These are phyloP conservation scores for Drosophila tanythrix DNA, from an alignment of 2,888 invertebrate genomes.

Conservation along the genomic window DNA sequence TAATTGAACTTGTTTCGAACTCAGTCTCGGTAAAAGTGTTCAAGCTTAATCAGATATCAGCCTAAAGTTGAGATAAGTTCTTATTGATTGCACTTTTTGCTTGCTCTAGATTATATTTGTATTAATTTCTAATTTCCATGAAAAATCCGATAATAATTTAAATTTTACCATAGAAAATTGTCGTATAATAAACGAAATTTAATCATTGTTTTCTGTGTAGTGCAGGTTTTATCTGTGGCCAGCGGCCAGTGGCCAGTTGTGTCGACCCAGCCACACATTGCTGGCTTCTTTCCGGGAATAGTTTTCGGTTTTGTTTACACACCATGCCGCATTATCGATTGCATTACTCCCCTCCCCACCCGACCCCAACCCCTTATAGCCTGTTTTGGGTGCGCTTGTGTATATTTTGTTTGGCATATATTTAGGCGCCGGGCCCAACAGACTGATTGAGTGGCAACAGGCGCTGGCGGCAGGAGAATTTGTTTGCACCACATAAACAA, in stretches of 20 bases:
- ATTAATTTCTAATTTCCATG: background rate
- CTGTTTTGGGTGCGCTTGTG: background rate
- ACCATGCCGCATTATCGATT: slow-evolving; percentile 53
- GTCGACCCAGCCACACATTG: slow-evolving; percentile 28
- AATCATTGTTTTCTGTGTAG: slow-evolving; percentile 3
- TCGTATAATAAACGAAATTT: background rate
- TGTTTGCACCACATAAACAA: slow-evolving; percentile 66
- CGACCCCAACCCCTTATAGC: too few relatives aligned
- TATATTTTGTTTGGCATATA: slow-evolving; percentile 39
- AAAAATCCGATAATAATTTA: background rate
- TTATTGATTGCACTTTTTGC: background rate
- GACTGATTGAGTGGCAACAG: slow-evolving; percentile 29
- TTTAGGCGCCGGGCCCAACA: slow-evolving; percentile 33
- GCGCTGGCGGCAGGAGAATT: slow-evolving; percentile 13
- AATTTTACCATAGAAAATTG: background rate
- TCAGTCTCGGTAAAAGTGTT: background rate
- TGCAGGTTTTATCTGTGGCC: background rate
- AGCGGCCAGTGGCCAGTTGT: slow-evolving; percentile 1
- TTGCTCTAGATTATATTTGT: background rate
- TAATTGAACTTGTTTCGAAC: background rate
- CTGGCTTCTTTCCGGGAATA: slow-evolving; percentile 63
- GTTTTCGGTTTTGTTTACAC: slow-evolving; percentile 52
- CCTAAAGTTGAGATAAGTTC: background rate
- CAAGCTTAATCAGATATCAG: background rate
- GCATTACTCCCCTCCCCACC: slow-evolving; percentile 12